A percentile compares a stretch with the other conserved stretches of the same genome.
These are phyloP conservation scores for Neotragus pygmaeus DNA, from an alignment of 2,113 vertebrate species.

Conservation along the genomic window DNA sequence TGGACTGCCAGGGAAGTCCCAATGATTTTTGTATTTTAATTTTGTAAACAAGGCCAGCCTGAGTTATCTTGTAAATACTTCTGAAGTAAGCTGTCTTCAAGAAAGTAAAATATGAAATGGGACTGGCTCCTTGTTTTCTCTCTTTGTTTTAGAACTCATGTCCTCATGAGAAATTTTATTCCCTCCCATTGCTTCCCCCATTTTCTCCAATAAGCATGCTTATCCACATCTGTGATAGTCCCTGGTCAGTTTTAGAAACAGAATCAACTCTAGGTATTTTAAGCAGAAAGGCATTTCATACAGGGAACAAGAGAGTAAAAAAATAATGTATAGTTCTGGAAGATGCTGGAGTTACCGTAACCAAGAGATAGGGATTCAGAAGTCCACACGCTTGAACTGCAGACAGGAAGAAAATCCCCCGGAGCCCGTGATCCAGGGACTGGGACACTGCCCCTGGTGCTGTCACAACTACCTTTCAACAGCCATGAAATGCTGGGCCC, in stretches of 20 bases:
- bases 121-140: not conserved
- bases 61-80: not conserved
- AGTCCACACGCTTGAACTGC: not conserved
- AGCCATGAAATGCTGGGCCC: not conserved
- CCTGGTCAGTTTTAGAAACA: not conserved
- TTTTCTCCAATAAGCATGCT: not conserved
- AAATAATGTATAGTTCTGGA: not conserved
- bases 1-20: not conserved
- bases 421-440: not conserved
- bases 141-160: not conserved
- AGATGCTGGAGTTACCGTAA: not conserved
- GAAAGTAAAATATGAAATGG: not conserved
- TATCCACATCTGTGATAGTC: not conserved
- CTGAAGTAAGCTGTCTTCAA: not conserved
- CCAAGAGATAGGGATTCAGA: not conserved
- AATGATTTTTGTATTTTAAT: not conserved
- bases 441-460: not conserved
- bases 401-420: not conserved
- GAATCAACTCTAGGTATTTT: not conserved
- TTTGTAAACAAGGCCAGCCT: not conserved
- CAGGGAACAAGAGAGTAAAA: not conserved
- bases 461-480: not conserved
- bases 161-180: not conserved
- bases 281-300: not conserved
- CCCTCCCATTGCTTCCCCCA: not conserved